These are phyloP conservation scores for Macropis europaea DNA, from an alignment of 2,888 invertebrate species.

Conservation along the genomic window DNA sequence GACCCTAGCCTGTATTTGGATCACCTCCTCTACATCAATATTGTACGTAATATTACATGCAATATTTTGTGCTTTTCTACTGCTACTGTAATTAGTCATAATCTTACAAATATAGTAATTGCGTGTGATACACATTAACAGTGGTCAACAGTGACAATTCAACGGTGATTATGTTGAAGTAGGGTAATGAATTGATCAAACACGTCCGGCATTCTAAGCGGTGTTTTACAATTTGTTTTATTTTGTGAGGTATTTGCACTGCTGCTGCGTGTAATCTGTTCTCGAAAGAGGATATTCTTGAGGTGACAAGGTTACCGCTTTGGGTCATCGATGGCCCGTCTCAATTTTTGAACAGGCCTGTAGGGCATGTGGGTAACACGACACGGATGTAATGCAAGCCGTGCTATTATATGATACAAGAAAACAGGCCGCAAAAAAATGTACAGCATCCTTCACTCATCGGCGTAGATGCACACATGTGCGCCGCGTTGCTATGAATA, in stretches of 20 bases:
- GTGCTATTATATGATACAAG: slow-evolving; percentile 76
- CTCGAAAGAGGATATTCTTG: slow-evolving; percentile 32
- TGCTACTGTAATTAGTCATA: too few relatives aligned
- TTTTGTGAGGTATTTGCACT: neutral
- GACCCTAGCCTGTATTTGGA: too few relatives aligned
- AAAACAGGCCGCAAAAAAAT: slow-evolving; percentile 67
- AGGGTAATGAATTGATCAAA: too few relatives aligned
- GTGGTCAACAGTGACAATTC: too few relatives aligned
- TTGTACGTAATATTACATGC: too few relatives aligned
- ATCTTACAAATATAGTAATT: too few relatives aligned
- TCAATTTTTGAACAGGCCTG: slow-evolving; percentile 65
- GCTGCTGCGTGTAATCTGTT: slow-evolving; percentile 4
- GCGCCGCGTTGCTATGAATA: neutral
- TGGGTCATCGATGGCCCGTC: slow-evolving; percentile 47
- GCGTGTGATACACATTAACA: too few relatives aligned
- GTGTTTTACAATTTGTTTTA: too few relatives aligned
- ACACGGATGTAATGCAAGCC: slow-evolving; percentile 79
- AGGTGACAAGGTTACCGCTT: slow-evolving; percentile 20
- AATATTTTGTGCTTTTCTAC: too few relatives aligned
- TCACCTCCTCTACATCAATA: too few relatives aligned
- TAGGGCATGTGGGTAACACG: slow-evolving; percentile 72
- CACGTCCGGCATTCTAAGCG: too few relatives aligned
- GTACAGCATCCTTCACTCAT: slow-evolving; percentile 66
- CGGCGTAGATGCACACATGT: slow-evolving; percentile 8
- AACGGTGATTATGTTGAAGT: too few relatives aligned